Percentiles rank a stretch among this genome's conserved stretches.
Evolutionary conservation across 2,113 vertebrate genomes (phyloP).

Genomic region (Butastur rufipennis): DNA sequence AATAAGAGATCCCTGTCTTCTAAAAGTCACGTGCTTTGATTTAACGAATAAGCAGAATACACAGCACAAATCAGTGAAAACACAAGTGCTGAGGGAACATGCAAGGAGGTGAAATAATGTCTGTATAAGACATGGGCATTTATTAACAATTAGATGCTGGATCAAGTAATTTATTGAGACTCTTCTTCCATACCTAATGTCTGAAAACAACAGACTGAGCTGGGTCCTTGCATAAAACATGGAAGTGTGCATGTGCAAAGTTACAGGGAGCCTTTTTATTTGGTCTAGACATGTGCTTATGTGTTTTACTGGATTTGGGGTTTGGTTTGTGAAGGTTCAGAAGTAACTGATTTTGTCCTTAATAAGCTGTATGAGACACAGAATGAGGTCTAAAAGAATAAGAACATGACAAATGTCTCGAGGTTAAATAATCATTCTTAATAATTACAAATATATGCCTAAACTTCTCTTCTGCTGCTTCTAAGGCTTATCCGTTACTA

Average conservation of each 20-base stretch:
- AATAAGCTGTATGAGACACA: neutral
- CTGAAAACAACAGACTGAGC: neutral
- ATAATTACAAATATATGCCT: neutral
- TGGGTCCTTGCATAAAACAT: neutral
- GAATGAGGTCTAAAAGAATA: neutral
- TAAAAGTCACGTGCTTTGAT: neutral
- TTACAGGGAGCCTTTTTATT: neutral
- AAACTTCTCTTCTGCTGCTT: neutral
- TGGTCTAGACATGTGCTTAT: neutral
- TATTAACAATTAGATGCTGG: neutral
- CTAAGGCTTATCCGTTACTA: neutral
- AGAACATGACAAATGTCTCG: neutral
- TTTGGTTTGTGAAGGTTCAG: neutral
- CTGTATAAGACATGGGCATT: neutral
- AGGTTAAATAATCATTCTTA: neutral
- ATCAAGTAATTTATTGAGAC: neutral
- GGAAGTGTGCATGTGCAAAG: neutral
- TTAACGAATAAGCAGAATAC: neutral
- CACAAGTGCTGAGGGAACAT: neutral
- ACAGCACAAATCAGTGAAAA: neutral
- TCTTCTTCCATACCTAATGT: neutral
- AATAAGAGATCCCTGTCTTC: conserved; percentile 30
- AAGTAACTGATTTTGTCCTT: neutral
- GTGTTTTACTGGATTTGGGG: neutral
- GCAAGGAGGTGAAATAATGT: neutral